These are phyloP conservation scores for Bergia puertoricense DNA, from an alignment of 92 coral and sea anemone species.

Conservation along the genomic window DNA sequence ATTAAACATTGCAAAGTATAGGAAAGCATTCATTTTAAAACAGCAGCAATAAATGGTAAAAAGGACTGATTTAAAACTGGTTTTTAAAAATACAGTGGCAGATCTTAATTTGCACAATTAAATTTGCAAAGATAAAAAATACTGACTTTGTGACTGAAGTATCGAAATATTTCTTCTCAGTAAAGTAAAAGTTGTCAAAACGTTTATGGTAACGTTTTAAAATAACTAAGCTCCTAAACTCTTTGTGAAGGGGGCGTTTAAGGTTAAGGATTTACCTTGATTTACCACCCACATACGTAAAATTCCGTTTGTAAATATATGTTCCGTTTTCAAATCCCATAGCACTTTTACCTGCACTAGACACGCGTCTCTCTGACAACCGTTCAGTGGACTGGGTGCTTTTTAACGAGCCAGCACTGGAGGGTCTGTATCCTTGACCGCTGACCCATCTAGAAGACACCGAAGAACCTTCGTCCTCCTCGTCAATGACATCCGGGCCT, in stretches of 20 bases:
- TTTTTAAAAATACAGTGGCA: no score
- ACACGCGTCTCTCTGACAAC: slow-evolving; percentile 34
- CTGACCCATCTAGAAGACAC: slow-evolving; percentile 23
- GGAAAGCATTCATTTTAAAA: no score
- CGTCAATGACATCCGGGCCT: slow-evolving; percentile 61
- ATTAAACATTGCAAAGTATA: no score
- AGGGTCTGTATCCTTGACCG: slow-evolving; percentile 24
- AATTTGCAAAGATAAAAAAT: no score
- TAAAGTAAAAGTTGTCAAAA: no score
- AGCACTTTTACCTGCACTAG: slow-evolving; percentile 50
- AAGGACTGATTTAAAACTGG: no score
- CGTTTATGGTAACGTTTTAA: no score
- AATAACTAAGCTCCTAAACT: no score
- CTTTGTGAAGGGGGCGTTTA: neutral
- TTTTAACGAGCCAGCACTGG: slow-evolving; percentile 41
- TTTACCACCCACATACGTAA: neutral
- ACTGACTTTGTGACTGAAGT: no score
- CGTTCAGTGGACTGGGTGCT: slow-evolving; percentile 9
- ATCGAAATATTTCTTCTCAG: no score
- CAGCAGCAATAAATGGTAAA: no score
- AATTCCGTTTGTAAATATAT: neutral
- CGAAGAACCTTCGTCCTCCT: slow-evolving; percentile 67
- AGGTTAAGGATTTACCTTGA: neutral
- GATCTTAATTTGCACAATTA: no score
- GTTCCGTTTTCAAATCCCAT: neutral